Evolutionary conservation across 2,113 vertebrate species (phyloP).

Genomic region (human): GRCh38 chr16:48934001-48934500

Average conservation of each 20-base stretch:
- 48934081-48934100: background rate
- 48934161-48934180: background rate
- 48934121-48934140: background rate
- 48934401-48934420: background rate
- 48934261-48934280: background rate
- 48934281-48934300: background rate
- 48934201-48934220: background rate
- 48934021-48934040: background rate
- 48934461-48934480: background rate
- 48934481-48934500: background rate
- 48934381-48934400: background rate
- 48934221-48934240: background rate
- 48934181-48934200: background rate
- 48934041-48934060: background rate
- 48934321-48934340: background rate
- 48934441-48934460: background rate
- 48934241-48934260: background rate
- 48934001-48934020: background rate
- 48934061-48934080: background rate
- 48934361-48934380: background rate
- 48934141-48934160: background rate
- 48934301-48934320: background rate
- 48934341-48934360: background rate
- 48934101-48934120: accelerated
- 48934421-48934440: background rate